Conservation (phyloP, 2,797 vertebrate genomes). For the Molossus alvarezi region DNA sequence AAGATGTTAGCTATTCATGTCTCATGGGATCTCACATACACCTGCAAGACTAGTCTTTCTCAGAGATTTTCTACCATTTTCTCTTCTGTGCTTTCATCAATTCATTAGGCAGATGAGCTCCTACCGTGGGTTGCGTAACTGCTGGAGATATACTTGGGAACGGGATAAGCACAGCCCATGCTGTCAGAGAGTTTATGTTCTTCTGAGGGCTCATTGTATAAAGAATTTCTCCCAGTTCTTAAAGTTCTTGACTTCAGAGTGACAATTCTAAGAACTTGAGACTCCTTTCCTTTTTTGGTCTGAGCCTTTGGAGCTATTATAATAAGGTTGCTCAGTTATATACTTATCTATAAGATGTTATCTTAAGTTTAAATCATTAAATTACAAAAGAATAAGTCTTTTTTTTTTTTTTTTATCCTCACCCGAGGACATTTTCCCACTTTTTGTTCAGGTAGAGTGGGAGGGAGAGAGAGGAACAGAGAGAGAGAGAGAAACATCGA, state of each 20-base stretch:
- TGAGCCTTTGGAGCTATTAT: slow-evolving; percentile 41
- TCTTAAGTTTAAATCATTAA: slow-evolving; percentile 17
- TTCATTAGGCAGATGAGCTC: neutral
- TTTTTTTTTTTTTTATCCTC: too few species aligned
- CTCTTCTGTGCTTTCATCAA: neutral
- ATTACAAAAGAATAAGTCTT: neutral
- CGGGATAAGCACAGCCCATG: neutral
- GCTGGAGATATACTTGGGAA: neutral
- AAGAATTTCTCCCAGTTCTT: slow-evolving; percentile 23
- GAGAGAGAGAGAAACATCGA: too few species aligned
- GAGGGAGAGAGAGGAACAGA: too few species aligned
- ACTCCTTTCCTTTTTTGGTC: neutral
- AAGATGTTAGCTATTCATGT: neutral
- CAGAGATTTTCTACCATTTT: neutral
- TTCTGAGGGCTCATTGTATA: neutral
- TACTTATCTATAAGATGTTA: neutral
- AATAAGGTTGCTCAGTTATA: neutral
- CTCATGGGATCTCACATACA: neutral
- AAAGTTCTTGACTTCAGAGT: slow-evolving; percentile 47
- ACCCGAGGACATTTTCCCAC: too few species aligned
- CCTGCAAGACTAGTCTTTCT: neutral
- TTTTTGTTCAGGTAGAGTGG: too few species aligned
- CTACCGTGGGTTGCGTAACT: neutral
- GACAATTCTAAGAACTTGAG: slow-evolving; percentile 31
- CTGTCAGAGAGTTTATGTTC: slow-evolving; percentile 32